Conservation (phyloP, 2,888 invertebrate genomes). For the Dorcus parallelipipedus region DNA sequence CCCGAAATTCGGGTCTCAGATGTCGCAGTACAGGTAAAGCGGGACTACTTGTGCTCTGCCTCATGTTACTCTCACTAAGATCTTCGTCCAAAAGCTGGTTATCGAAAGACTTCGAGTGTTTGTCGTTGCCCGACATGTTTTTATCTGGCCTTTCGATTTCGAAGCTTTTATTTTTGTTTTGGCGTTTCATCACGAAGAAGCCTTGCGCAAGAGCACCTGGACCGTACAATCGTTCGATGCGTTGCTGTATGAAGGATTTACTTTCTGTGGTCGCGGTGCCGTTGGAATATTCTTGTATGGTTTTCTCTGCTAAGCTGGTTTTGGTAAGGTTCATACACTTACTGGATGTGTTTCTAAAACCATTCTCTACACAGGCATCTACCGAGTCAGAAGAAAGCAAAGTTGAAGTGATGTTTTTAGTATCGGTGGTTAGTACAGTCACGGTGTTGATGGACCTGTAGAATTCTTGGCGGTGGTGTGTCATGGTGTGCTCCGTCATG, state of each 20-base stretch:
- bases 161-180: conserved; percentile 39
- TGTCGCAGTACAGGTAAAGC: conserved; percentile 77
- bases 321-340: conserved; percentile 27
- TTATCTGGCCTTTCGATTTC: conserved; percentile 18
- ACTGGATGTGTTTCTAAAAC: conserved; percentile 15
- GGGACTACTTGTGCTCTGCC: conserved; percentile 46
- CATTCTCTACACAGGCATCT: conserved; percentile 40
- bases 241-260: conserved; percentile 81
- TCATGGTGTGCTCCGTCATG: conserved; percentile 10
- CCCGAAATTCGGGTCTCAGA: conserved; percentile 80
- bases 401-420: conserved; percentile 30
- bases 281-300: conserved; percentile 34
- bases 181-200: conserved; percentile 68
- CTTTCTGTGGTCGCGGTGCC: conserved; percentile 46
- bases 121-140: conserved; percentile 19
- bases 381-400: conserved; percentile 39
- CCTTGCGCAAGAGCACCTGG: conserved; percentile 84
- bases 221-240: conserved; percentile 84
- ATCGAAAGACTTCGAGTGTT: conserved; percentile 36
- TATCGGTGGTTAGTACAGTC: conserved; percentile 7
- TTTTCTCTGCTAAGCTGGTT: conserved; percentile 29
- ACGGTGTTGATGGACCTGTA: conserved; percentile 35
- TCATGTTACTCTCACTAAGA: conserved; percentile 34
- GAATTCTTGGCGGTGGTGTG: conserved; percentile 34
- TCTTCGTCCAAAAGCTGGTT: conserved; percentile 32